Base-by-base conservation (phyloP, 2,888 invertebrate species). In the Epistrophella euchroma region DNA sequence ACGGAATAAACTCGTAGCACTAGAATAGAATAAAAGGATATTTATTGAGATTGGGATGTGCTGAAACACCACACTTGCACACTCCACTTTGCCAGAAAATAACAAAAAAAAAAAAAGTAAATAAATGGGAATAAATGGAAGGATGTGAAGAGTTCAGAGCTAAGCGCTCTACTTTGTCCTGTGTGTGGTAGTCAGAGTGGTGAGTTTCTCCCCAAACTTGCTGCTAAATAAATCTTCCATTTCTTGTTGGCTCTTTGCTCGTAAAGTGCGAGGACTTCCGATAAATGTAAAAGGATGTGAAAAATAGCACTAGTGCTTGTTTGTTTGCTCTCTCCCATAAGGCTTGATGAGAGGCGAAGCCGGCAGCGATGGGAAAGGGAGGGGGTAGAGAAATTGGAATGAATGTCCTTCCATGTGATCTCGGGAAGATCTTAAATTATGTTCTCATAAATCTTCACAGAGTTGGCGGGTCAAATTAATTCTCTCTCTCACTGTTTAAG, bases 391-490 rank as follows among this genome's bases (percentile, higher is more conserved):
- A 56, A 73, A 74, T 58, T 55, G 56, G 77, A 82, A 86, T 77
- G 70, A 86, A 82, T 86, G 81, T 80, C 85, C 80, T 85, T 80
- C 70, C 22, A 75, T 86, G 82, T 86, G 86, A 86, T 86, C 81
- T 76, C 81, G 37, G 76, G 72, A 72, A 82, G 79, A 88, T 88
- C 88, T 88, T 88, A 88, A 88, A 88, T 88, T 88, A 88, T 88
- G 88, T 88, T 80, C 85, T 83, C 88, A 88, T 88, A 88, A 88
- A 88, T 88, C 88, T 88, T 88, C 47, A 77, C 78, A 60, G 77
- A 74, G 77, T 86, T 86, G 82, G 82, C 86, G 82, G 58, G 73
- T 70, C n/a, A 86, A 86, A 86, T 86, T 82, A 86, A 86, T 86
- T 86, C 86, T 81, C 64, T 72, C 76, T 79, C 74, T 82, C 77